Evolutionary conservation across 2,113 vertebrate genomes (phyloP), one percentile per base, ranked within the genome.

Genomic region (Cairina moschata): DNA sequence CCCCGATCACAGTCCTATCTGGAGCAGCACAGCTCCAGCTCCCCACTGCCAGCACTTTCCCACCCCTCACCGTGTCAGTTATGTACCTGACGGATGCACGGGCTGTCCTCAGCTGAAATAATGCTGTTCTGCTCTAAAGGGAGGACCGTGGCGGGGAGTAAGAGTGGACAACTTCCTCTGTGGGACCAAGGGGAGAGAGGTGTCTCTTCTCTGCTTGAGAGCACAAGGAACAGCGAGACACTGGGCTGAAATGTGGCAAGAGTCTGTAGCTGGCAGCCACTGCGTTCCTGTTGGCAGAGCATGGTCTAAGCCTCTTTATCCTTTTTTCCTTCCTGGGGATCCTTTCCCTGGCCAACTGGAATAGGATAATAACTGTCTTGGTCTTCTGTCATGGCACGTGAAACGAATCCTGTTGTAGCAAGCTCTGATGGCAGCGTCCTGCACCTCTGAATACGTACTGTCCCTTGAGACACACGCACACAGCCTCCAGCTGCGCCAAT

Each of bases 21-120:
- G 23, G 40, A 22, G 63, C 63, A 83, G 25, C 44, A 2, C 4
- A 59, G 66, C 56, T 11, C 66, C 23, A 54, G 17, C 54, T 65
- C 20, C 52, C 31, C 72, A 9, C 52, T 38, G 69, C 90, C 63
- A 31, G 26, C 48, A 52, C 62, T 13, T 46, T 15, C 18, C 16
- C 3, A 0, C 7, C 1, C 14, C 3, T 1, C n/a, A 18, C 67
- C 38, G 60, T 38, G 40, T 4, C 58, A 82, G 66, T 29, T 68
- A 17, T 5, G 29, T n/a, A 4, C 38, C 1, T 7, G 38, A 32
- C 6, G n/a, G 66, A 25, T 40, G 52, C 25, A 8, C 11, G 2
- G n/a, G 46, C 38, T 58, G 34, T 34, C 60, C 65, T 67, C 60
- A 29, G 3, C n/a, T 15, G 21, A 54, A 79, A 46, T 29, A 48